Conservation (phyloP, 1,140 invertebrate genomes). For the Diorhabda sublineata region DNA sequence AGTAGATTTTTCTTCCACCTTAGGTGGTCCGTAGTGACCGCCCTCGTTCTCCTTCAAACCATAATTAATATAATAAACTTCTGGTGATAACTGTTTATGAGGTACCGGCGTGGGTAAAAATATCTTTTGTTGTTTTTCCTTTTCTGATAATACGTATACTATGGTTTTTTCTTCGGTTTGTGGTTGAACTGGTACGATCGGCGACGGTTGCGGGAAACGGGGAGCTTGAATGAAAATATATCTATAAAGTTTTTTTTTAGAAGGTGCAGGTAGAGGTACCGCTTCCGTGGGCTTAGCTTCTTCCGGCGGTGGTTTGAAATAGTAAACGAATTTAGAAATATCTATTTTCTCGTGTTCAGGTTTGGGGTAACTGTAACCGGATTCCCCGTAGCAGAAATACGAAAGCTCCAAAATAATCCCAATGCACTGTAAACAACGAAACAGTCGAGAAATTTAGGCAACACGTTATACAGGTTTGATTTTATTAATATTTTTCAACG, state of each 20-base stretch:
- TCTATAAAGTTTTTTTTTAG: conserved; percentile 24
- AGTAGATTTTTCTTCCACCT: too few species aligned
- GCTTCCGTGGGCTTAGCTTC: conserved; percentile 3
- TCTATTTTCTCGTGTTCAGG: background rate
- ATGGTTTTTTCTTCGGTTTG: conserved; percentile 74
- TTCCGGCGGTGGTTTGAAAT: conserved; percentile 4
- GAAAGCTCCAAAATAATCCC: too few species aligned
- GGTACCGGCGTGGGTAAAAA: conserved; percentile 71
- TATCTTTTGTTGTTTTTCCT: conserved; percentile 74
- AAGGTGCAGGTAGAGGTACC: conserved; percentile 10
- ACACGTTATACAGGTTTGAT: too few species aligned
- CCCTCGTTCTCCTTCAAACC: conserved; percentile 1
- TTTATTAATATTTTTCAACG: too few species aligned
- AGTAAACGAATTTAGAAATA: conserved; percentile 8
- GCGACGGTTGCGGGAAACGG: background rate
- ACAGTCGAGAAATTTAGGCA: too few species aligned
- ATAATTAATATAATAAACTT: conserved; percentile 84
- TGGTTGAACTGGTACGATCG: conserved; percentile 1
- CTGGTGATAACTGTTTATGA: conserved; percentile 76
- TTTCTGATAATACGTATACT: conserved; percentile 83
- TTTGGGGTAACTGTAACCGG: too few species aligned
- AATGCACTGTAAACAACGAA: too few species aligned
- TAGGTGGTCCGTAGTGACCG: too few species aligned
- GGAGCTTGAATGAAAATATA: conserved; percentile 32
- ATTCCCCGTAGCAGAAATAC: too few species aligned